Percentiles rank a stretch among this genome's conserved stretches.
phyloP scores from a whole-genome alignment of 2,888 invertebrate species.

The Aethes cnicana region DNA sequence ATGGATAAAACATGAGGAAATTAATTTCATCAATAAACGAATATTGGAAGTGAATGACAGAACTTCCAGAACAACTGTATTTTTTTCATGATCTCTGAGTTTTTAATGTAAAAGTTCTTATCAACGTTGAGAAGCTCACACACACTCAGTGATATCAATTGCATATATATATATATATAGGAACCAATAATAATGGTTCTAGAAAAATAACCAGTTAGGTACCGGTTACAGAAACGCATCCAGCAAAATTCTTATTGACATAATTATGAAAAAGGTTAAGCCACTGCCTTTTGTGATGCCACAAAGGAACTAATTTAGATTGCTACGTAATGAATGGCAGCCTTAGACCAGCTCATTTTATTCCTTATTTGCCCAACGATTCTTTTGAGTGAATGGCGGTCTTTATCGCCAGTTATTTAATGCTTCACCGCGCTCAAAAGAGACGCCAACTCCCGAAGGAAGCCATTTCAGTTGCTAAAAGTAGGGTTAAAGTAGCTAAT shows the following conservation, averaged over 20 bases:
- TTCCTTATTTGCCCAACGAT: constrained; percentile 30
- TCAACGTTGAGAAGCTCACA: no score
- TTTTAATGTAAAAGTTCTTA: no score
- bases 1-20: no score
- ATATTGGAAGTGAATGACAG: no score
- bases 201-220: no score
- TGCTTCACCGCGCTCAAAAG: constrained; percentile 67
- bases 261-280: constrained; percentile 3
- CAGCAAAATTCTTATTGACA: constrained; percentile 1
- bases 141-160: no score
- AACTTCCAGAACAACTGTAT: no score
- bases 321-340: constrained; percentile 38
- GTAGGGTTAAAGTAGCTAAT: constrained; percentile 55
- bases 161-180: no score
- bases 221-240: no score
- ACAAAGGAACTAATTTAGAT: constrained; percentile 30
- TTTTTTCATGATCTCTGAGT: no score
- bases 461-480: constrained; percentile 62
- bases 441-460: constrained; percentile 53
- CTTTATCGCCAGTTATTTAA: constrained; percentile 66
- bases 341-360: constrained; percentile 31
- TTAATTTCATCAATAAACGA: no score
- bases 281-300: constrained; percentile 14
- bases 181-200: no score
- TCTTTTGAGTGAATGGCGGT: constrained; percentile 49